phyloP scores from a whole-genome alignment of 1,140 invertebrate species.

The Liolophura sinensis region DNA sequence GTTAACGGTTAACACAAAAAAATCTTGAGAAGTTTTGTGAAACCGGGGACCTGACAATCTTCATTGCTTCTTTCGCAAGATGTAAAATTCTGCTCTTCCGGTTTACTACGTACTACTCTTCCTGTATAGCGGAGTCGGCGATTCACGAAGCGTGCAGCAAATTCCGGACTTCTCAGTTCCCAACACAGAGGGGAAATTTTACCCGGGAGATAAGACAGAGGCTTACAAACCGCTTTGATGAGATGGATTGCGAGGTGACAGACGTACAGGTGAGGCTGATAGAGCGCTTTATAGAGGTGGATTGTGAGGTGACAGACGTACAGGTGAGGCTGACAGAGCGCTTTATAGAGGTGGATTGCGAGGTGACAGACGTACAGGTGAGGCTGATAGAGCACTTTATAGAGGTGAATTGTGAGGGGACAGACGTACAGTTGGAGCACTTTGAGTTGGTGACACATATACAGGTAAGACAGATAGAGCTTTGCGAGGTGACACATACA shows the following conservation, averaged over 20 bases:
- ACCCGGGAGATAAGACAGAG: conserved; percentile 33
- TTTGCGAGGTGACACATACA: no score
- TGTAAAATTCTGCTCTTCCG: neutral
- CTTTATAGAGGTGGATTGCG: neutral
- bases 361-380: neutral
- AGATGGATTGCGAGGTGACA: conserved; percentile 40
- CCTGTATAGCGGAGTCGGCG: conserved; percentile 41
- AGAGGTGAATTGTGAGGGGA: neutral
- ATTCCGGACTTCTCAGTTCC: conserved; percentile 49
- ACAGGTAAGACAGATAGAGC: no score
- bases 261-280: conserved; percentile 44
- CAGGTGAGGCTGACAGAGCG: neutral
- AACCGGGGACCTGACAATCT: no score
- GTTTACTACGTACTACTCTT: conserved; percentile 1
- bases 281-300: neutral
- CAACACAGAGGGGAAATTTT: conserved; percentile 40
- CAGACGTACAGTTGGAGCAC: no score
- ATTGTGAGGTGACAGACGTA: neutral
- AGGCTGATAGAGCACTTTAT: neutral
- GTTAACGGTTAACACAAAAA: no score
- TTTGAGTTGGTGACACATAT: no score
- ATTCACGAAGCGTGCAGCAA: conserved; percentile 51
- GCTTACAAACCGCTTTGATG: conserved; percentile 32
- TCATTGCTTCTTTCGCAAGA: no score
- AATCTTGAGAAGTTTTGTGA: no score